Base-by-base conservation (phyloP, 2,797 vertebrate species). In the Lithobates sylvaticus region DNA sequence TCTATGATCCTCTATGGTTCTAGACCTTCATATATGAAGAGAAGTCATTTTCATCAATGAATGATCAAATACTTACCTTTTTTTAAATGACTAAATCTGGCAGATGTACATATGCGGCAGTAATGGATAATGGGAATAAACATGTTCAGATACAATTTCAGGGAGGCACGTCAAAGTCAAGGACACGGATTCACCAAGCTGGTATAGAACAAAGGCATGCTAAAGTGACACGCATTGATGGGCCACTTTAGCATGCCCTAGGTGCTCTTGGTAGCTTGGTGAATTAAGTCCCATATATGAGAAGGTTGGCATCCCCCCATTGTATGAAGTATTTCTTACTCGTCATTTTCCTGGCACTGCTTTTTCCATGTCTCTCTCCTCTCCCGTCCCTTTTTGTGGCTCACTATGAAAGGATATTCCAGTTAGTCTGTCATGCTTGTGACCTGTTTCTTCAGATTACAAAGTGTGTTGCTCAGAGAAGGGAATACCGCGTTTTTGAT, bases 391-490 rank as follows among this genome's bases (percentile, higher is more conserved):
- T 13, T 29, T 12, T 34, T 44, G 58, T 78, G 76, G 83, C n/a
- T 54, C 74, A 50, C 67, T 26, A 65, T 78, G 5, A 54, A 83
- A 75, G 68, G 50, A 70, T 58, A 74, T 72, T 10, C 79, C 27
- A 77, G 86, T 81, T 85, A 84, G 79, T 82, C 69, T 82, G 47
- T 89, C 76, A 86, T 88, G 67, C 76, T 86, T 89, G 76, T 88
- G 86, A 85, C 86, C 82, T 93, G 91, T 94, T 93, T 94, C 93
- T 90, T 92, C 94, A 96, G 96, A 96, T 96, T 93, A 95, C 94
- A 95, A 96, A 95, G 94, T 94, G 93, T 95, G 93, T 96, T 93
- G 94, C 94, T 93, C 95, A 96, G 94, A 96, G 94, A 95, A 95
- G 94, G 94, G 96, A 96, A 92, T 94, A 91, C 93, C 94, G 95